Conservation (phyloP, 2,888 invertebrate genomes). For the Auanema sp. region DNA sequence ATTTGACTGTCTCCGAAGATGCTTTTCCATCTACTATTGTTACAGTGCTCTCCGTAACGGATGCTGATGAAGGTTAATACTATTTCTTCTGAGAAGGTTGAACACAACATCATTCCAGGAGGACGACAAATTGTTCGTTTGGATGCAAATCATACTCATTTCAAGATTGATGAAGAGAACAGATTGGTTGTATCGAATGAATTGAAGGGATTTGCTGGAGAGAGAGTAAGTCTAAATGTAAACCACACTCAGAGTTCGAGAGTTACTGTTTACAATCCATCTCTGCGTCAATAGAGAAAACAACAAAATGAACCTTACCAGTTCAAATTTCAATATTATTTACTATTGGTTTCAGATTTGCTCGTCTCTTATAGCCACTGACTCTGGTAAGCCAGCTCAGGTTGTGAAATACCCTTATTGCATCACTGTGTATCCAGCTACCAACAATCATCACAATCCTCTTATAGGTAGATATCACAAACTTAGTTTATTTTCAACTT, state of each 20-base stretch:
- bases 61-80: slow-evolving; percentile 21
- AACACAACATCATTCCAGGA: background rate
- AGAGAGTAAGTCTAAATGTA: slow-evolving; percentile 24
- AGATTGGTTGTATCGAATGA: slow-evolving; percentile 21
- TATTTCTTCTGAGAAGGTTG: too few relatives aligned
- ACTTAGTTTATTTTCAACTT: background rate
- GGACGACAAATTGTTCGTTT: slow-evolving; percentile 12
- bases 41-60: slow-evolving; percentile 25
- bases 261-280: too few relatives aligned
- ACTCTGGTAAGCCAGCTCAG: slow-evolving; percentile 17
- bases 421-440: slow-evolving; percentile 40
- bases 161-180: slow-evolving; percentile 29
- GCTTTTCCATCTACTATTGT: slow-evolving; percentile 22
- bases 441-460: slow-evolving; percentile 38
- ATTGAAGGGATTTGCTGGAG: slow-evolving; percentile 37
- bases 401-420: slow-evolving; percentile 25
- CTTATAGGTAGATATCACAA: slow-evolving; percentile 21
- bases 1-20: slow-evolving; percentile 32
- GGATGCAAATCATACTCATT: slow-evolving; percentile 29
- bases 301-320: too few relatives aligned
- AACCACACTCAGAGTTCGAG: too few relatives aligned
- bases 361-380: slow-evolving; percentile 9
- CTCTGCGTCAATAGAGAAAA: too few relatives aligned
- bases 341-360: slow-evolving; percentile 20
- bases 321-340: too few relatives aligned